Evolutionary conservation across 2,113 vertebrate species (phyloP), one percentile per base, ranked within the genome.

Genomic region (Manacus vitellinus): DNA sequence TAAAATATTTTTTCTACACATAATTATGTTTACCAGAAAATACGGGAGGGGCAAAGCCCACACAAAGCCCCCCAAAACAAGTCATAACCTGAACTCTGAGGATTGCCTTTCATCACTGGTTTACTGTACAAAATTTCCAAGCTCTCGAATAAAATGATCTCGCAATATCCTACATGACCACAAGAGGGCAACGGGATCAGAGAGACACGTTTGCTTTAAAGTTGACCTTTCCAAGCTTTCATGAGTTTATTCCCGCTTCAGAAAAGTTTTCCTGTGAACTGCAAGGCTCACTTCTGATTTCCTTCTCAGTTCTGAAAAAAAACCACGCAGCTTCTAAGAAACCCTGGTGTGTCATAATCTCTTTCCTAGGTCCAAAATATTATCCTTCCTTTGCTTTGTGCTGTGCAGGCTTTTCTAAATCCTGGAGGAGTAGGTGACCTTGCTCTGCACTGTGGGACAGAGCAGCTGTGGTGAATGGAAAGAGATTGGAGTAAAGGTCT

Each of bases 151-250:
- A 21, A 85, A 67, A 54, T 31, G 10, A 16, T 77, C 6, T 2
- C 81, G 83, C 74, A 74, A 10, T 89, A 54, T 52, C 3, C 46
- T 33, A 12, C 7, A 13, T 14, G 55, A 8, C 27, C 90, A 80
- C 90, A 49, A 84, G 94, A 93, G 94, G 92, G 88, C 59, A 22
- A 47, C 21, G 0, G 2, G 21, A 21, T 12, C 49, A 23, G n/a
- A 5, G 2, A 18, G 10, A 44, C 3, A 1, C 2, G 1, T 9
- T 46, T 1, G 0, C 67, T 82, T 33, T 30, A 15, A n/a, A 12
- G 8, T 2, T 67, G 8, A 31, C 19, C 27, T 85, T 82, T 33
- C n/a, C 18, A 8, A 68, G 23, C 41, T 73, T 68, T 66, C 46
- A 4, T 3, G 25, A 58, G 8, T 81, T 74, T 43, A 39, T 55